These are phyloP conservation scores for Jacana jacana DNA, from an alignment of 2,113 vertebrate genomes.

Conservation along the genomic window DNA sequence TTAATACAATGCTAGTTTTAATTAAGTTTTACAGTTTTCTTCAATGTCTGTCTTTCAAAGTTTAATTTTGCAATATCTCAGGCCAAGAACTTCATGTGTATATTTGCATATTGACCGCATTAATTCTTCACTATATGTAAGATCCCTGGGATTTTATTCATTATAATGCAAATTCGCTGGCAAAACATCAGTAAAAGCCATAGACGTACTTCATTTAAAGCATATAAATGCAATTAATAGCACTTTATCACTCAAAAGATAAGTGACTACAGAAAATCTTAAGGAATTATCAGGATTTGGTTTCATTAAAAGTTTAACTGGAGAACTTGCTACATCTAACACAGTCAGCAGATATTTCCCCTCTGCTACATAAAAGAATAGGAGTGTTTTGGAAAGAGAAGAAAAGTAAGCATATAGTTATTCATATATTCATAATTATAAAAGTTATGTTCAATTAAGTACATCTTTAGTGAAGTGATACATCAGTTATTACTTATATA, in stretches of 20 bases:
- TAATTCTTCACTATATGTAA: background rate
- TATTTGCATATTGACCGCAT: constrained; percentile 2
- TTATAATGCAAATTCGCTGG: background rate
- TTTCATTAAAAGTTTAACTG: background rate
- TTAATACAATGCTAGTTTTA: background rate
- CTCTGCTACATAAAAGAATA: background rate
- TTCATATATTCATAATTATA: background rate
- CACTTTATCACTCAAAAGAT: constrained; percentile 72
- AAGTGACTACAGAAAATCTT: constrained; percentile 69
- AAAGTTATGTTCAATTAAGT: background rate
- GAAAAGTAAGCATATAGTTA: background rate
- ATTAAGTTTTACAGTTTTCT: background rate
- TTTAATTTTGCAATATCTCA: background rate
- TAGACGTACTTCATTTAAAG: constrained; percentile 79
- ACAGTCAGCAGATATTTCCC: background rate
- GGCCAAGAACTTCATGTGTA: background rate
- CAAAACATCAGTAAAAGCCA: constrained; percentile 76
- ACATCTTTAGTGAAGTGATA: background rate
- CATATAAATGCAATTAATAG: constrained; percentile 83
- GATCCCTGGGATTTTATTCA: background rate
- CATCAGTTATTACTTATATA: background rate
- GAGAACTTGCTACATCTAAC: background rate
- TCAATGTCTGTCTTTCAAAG: background rate
- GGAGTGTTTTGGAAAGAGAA: background rate
- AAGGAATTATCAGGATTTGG: background rate